Base-by-base conservation (phyloP, 1,140 invertebrate species). In the Cyrtorhinus lividipennis region DNA sequence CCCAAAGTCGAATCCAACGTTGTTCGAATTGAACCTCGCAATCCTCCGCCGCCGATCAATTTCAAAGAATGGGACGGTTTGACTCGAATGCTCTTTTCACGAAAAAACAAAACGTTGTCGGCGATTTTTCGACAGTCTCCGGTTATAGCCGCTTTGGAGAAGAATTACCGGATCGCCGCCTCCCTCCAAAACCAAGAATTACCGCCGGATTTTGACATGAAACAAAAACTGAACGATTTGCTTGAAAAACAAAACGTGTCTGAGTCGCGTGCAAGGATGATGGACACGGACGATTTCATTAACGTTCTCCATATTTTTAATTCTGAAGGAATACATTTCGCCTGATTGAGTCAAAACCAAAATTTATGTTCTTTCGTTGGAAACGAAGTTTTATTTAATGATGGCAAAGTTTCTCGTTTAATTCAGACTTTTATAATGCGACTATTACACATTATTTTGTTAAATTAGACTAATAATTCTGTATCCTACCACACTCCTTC, bases 1-100 rank as follows among this genome's bases (percentile, higher is more conserved):
- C 96, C 96, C 30, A 98, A 95, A 80, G 93, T 99, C 0, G 97
- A 99, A 76, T 98, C 95, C 0, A 92, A 86, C 78, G 96, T 99
- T n/a, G 93, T 99, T 0, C 79, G 97, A 71, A 86, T 99, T 72
- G 95, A 99, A 74, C 96, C 95, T 2, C 83, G 86, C 71, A 95
- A 95, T 79, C 97, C 96, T 56, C 91, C 94, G 30, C 95, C 95
- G 24, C 85, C 91, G 12, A 90, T 99, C 24, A 94, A 96, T 74
- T 99, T 94, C 74, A 85, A 86, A 68, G 95, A 98, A 79, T 99
- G 95, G 95, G 96, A 99, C 81, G 93, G 93, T 8, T 75, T 99
- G 18, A 90, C 95, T 0, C 80, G 95, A 70, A 93, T 98, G 67
- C 90, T 86, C 24, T 99, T 99, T 77, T 81, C 87, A 0, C 80